Evolutionary conservation across 2,888 invertebrate genomes (phyloP).

Genomic region (Caradrina clavipalpis): DNA sequence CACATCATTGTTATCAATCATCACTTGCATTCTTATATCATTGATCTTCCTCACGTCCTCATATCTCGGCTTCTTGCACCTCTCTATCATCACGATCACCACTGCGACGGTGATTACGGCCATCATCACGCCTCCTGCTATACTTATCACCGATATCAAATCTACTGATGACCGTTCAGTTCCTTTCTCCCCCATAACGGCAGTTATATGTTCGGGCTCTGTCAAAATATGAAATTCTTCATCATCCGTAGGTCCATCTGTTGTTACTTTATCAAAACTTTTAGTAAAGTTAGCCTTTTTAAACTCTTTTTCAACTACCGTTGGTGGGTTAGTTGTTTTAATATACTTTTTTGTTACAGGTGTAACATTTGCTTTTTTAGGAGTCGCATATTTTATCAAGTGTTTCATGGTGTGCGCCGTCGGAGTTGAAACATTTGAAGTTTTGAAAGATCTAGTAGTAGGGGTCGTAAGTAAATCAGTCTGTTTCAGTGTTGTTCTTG

Average conservation of each 20-base stretch:
- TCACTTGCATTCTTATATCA: conserved; percentile 86
- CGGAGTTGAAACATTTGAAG: conserved; percentile 49
- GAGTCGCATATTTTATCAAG: conserved; percentile 54
- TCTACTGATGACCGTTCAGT: conserved; percentile 83
- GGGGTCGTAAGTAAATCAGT: conserved; percentile 51
- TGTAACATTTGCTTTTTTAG: conserved; percentile 57
- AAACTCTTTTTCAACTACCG: conserved; percentile 52
- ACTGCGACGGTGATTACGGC: conserved; percentile 88
- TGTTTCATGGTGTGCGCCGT: conserved; percentile 62
- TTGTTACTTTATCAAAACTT: conserved; percentile 72
- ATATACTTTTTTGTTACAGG: conserved; percentile 50
- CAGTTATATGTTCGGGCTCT: conserved; percentile 90
- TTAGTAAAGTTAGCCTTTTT: conserved; percentile 71
- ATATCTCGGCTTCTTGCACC: conserved; percentile 84
- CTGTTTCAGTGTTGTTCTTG: conserved; percentile 57
- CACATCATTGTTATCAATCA: conserved; percentile 84
- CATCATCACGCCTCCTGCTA: conserved; percentile 89
- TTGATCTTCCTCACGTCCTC: conserved; percentile 85
- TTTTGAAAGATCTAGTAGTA: conserved; percentile 51
- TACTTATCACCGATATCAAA: conserved; percentile 88
- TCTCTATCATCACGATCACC: conserved; percentile 87
- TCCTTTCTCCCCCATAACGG: conserved; percentile 87
- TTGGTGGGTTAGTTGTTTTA: conserved; percentile 54
- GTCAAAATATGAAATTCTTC: conserved; percentile 90
- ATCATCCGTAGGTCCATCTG: conserved; percentile 80